Conservation (phyloP, 2,888 invertebrate species). For the Phalangium opilio region DNA sequence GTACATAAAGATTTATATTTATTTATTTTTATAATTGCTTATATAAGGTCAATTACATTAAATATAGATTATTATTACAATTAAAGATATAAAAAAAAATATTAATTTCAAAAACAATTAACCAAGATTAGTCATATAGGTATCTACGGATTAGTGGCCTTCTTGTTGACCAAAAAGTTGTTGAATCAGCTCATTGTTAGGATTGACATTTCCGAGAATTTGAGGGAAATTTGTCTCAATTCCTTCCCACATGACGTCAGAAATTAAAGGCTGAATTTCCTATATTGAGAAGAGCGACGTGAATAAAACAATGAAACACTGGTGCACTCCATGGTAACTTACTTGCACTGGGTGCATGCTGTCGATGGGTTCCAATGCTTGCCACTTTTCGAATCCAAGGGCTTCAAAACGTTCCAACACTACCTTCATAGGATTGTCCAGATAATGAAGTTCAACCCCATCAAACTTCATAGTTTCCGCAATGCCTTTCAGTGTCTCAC, state of each 20-base stretch:
- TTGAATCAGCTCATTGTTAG: conserved; percentile 30
- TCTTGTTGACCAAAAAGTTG: conserved; percentile 34
- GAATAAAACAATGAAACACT: neutral
- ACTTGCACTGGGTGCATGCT: conserved; percentile 25
- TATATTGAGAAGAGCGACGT: too few relatives aligned
- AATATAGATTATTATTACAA: too few relatives aligned
- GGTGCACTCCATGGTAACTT: neutral
- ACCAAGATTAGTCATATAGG: too few relatives aligned
- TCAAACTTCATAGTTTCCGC: conserved; percentile 21
- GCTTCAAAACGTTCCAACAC: conserved; percentile 22
- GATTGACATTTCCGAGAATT: conserved; percentile 32
- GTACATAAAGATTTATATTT: too few relatives aligned
- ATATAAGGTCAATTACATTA: too few relatives aligned
- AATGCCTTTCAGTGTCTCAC: conserved; percentile 23
- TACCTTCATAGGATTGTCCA: conserved; percentile 24
- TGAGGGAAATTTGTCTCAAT: conserved; percentile 27
- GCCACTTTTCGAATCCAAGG: conserved; percentile 22
- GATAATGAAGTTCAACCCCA: conserved; percentile 24
- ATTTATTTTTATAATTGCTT: too few relatives aligned
- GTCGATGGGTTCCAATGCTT: conserved; percentile 26
- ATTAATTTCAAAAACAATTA: too few relatives aligned
- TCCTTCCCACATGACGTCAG: conserved; percentile 25
- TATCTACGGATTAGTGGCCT: conserved; percentile 31
- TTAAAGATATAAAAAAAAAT: too few relatives aligned
- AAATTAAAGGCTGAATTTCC: conserved; percentile 26